Conservation (phyloP, 2,888 invertebrate species). For the Epistrophe eligans region DNA sequence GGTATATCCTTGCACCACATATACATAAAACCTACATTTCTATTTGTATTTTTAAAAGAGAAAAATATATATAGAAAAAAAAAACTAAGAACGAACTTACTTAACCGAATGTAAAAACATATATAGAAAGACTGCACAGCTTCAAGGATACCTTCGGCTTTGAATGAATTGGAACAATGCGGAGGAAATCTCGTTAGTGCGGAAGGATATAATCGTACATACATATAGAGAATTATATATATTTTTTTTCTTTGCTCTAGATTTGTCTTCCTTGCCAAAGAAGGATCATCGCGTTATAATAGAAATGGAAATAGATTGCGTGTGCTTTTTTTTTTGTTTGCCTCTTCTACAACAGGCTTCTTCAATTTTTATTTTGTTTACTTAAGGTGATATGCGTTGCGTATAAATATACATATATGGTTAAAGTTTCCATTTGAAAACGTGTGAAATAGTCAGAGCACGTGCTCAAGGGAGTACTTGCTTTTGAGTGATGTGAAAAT, state of each 20-base stretch:
- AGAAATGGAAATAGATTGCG: constrained; percentile 56
- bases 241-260: constrained; percentile 12
- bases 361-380: constrained; percentile 21
- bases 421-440: constrained; percentile 33
- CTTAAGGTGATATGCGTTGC: constrained; percentile 34
- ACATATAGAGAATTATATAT: constrained; percentile 3
- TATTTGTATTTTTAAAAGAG: constrained; percentile 64
- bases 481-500: constrained; percentile 46
- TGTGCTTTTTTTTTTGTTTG: constrained; percentile 13
- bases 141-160: constrained; percentile 41
- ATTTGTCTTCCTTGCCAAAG: constrained; percentile 20
- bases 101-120: constrained; percentile 41
- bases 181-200: constrained; percentile 66
- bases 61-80: background rate
- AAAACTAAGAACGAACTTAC: constrained; percentile 24
- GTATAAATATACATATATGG: background rate
- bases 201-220: constrained; percentile 7
- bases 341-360: background rate
- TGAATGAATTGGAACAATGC: constrained; percentile 68
- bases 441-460: constrained; percentile 45
- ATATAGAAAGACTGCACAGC: constrained; percentile 44
- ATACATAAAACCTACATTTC: constrained; percentile 32
- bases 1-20: constrained; percentile 52
- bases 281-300: constrained; percentile 56
- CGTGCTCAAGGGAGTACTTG: constrained; percentile 43